Percentiles rank a stretch among this genome's conserved stretches.
phyloP scores from a whole-genome alignment of 2,113 vertebrate genomes.

The Pholis gunnellus region DNA sequence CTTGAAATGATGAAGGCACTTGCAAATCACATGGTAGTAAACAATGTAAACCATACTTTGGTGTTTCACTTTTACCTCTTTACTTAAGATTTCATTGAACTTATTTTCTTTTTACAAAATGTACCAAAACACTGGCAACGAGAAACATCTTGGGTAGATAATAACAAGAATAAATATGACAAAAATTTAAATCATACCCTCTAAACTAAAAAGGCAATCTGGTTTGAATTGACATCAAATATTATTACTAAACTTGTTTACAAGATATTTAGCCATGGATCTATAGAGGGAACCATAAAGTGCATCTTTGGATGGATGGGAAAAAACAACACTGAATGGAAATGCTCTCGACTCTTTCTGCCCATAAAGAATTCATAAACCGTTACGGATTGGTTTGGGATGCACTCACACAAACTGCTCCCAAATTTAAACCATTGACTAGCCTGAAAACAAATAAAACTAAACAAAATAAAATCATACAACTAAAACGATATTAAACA shows the following conservation, averaged over 20 bases:
- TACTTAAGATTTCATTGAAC: conserved; percentile 19
- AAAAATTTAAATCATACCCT: conserved; percentile 53
- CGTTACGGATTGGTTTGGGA: conserved; percentile 39
- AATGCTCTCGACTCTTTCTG: conserved; percentile 42
- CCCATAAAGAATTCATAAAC: conserved; percentile 52
- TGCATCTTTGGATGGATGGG: conserved; percentile 71
- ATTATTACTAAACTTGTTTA: conserved; percentile 18
- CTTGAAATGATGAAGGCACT: conserved; percentile 74
- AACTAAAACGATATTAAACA: conserved; percentile 53
- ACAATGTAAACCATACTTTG: conserved; percentile 69
- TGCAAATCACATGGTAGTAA: conserved; percentile 37
- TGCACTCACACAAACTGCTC: conserved; percentile 48
- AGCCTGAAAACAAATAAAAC: conserved; percentile 50
- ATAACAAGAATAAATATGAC: conserved; percentile 55
- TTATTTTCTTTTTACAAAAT: conserved; percentile 15
- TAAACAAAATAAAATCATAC: conserved; percentile 52
- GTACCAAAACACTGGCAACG: conserved; percentile 29
- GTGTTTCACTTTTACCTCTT: conserved; percentile 49
- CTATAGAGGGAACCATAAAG: conserved; percentile 69
- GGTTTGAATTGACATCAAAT: conserved; percentile 33
- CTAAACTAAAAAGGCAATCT: conserved; percentile 24
- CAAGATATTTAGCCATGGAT: conserved; percentile 34
- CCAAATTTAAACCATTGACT: conserved; percentile 49
- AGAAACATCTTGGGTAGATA: conserved; percentile 11
- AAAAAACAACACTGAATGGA: conserved; percentile 66